Evolutionary conservation across 2,113 vertebrate species (phyloP), one percentile per base, ranked within the genome.

Genomic region (Sander lucioperca): DNA sequence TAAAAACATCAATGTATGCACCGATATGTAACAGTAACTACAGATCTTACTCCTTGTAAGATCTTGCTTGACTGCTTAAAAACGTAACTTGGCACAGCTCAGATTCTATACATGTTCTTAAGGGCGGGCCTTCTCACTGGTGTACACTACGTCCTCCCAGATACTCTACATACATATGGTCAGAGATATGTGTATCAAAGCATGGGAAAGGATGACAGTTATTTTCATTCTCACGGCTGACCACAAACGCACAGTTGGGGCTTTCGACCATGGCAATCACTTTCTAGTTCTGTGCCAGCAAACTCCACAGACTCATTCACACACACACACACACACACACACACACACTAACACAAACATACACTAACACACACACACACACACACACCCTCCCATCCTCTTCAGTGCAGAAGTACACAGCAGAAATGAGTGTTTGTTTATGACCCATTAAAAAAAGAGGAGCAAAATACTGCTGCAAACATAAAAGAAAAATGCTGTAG

Each of bases 401-500:
- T 23, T 53, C 23, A 19, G 14, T 53, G 53, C 53, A 86, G 51
- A 71, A 36, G 63, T 86, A 68, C 68, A 76, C 15, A 76, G 67
- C 76, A 92, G 76, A 87, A 91, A 73, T 0, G 71, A 5, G 63
- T 86, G 87, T 89, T 85, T 90, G 90, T 92, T 91, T 92, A 88
- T 82, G 82, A 84, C 53, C 83, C 65, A 79, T 88, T 72, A 39
- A 83, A 77, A 66, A 79, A 69, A 70, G 48, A 33, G 13, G 62
- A 73, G 70, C 74, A 73, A 88, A 87, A 89, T 75, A 36, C 67
- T 56, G 74, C 64, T 64, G 51, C 45, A 87, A 74, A 92, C 76
- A 89, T 77, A 75, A 92, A 90, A 87, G 43, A 86, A 88, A 84
- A 80, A 84, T 58, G 36, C 48, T 83, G 39, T 57, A 65, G 43